phyloP scores from a whole-genome alignment of 2,797 vertebrate genomes.

The Orestias chungarensis region DNA sequence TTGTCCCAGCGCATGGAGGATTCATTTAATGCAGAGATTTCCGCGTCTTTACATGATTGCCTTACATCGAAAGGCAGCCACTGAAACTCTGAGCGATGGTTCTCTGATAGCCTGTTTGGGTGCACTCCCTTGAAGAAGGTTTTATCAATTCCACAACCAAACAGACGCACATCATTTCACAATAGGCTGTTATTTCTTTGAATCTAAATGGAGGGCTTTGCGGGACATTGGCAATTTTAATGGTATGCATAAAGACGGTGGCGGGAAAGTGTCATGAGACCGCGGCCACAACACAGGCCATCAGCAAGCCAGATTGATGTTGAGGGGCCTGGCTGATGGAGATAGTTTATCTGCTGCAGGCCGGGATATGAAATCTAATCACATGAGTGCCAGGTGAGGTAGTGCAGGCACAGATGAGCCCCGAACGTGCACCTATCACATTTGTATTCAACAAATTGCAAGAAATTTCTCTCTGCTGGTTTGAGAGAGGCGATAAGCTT shows the following conservation, averaged over 20 bases:
- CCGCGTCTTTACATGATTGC: conserved; percentile 15
- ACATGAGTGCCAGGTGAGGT: conserved; percentile 79
- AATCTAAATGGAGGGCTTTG: conserved; percentile 46
- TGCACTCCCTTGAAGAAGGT: conserved; percentile 26
- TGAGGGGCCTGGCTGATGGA: conserved; percentile 74
- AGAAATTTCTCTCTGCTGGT: conserved; percentile 72
- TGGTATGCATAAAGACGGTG: conserved; percentile 52
- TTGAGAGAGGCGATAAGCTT: conserved; percentile 74
- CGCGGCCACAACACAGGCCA: conserved; percentile 54
- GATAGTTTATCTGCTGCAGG: conserved; percentile 80
- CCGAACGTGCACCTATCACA: conserved; percentile 63
- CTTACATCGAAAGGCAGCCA: conserved; percentile 20
- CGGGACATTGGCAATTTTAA: conserved; percentile 52
- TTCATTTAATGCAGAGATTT: conserved; percentile 31
- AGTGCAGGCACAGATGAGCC: conserved; percentile 73
- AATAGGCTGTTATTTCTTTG: conserved; percentile 28
- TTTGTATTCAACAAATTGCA: conserved; percentile 77
- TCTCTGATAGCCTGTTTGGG: conserved; percentile 14
- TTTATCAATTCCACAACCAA: conserved; percentile 39
- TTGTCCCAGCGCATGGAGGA: conserved; percentile 15
- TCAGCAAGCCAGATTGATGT: conserved; percentile 73
- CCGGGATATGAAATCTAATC: conserved; percentile 80
- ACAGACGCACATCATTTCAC: conserved; percentile 30
- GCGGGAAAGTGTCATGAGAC: conserved; percentile 50
- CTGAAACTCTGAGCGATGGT: conserved; percentile 10